phyloP scores from a whole-genome alignment of 53 echinoderm and acorn worm species.

The Stichopus horrens region DNA sequence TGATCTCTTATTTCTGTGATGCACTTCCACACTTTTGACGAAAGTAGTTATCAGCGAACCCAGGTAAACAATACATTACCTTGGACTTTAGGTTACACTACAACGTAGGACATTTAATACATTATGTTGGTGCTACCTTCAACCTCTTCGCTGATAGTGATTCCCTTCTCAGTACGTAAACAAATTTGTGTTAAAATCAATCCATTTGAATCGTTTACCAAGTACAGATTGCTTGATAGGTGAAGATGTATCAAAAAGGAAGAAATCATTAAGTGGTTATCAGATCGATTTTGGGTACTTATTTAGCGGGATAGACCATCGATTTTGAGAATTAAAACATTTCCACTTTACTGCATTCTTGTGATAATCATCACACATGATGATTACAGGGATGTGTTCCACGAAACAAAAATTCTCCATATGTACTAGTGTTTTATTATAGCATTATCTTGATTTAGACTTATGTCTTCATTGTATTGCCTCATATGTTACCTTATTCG shows the following conservation, averaged over 20 bases:
- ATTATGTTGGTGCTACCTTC: neutral
- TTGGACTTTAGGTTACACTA: too few species aligned
- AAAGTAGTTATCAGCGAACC: too few species aligned
- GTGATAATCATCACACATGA: neutral
- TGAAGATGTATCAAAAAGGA: neutral
- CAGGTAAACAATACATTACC: too few species aligned
- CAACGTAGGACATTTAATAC: neutral
- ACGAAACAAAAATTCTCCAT: neutral
- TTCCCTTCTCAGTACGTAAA: neutral
- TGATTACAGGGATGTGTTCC: neutral
- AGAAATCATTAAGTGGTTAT: neutral
- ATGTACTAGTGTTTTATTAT: too few species aligned
- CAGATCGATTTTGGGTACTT: neutral
- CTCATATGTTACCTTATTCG: too few species aligned
- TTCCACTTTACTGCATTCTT: neutral
- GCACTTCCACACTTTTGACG: too few species aligned
- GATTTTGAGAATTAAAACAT: neutral
- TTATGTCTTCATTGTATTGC: too few species aligned
- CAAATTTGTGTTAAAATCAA: neutral
- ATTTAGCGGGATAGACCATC: neutral
- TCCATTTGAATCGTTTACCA: neutral
- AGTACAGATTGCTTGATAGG: neutral
- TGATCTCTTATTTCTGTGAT: too few species aligned
- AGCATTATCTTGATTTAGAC: too few species aligned
- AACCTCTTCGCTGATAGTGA: neutral